phyloP scores from a whole-genome alignment of 2,888 invertebrate species.

The Melinaea menophilus region DNA sequence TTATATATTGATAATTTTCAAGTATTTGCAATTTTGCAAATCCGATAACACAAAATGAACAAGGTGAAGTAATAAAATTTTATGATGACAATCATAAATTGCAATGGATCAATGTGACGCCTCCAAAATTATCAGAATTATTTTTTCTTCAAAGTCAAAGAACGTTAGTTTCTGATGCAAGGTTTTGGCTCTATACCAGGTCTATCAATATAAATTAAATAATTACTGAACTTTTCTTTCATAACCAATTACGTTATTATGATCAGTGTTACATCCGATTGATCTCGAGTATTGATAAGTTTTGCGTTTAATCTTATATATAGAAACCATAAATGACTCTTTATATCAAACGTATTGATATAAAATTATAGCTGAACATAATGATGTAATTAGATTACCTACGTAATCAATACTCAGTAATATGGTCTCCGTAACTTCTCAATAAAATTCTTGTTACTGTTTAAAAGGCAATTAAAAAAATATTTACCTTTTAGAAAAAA shows the following conservation, averaged over 20 bases:
- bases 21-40: background rate
- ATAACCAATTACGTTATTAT: too few species aligned
- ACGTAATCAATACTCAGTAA: too few species aligned
- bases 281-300: too few species aligned
- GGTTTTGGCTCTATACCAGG: slow-evolving; percentile 21
- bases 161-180: slow-evolving; percentile 3
- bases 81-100: slow-evolving; percentile 14
- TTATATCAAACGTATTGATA: too few species aligned
- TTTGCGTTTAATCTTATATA: too few species aligned
- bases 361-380: too few species aligned
- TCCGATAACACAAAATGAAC: background rate
- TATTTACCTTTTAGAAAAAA: slow-evolving; percentile 12
- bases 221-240: too few species aligned
- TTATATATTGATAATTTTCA: slow-evolving; percentile 4
- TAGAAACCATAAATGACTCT: too few species aligned
- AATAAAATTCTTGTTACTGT: background rate
- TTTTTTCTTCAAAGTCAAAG: slow-evolving; percentile 5
- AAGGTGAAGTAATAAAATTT: slow-evolving; percentile 8
- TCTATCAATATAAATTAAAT: background rate
- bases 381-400: too few species aligned
- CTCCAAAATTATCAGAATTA: slow-evolving; percentile 6
- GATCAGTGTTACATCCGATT: too few species aligned
- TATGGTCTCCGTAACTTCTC: background rate
- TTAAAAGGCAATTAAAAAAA: background rate
- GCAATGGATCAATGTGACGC: slow-evolving; percentile 16